Evolutionary conservation across 2,888 invertebrate species (phyloP), one percentile per base, ranked within the genome.

Genomic region (Eupithecia insigniata): DNA sequence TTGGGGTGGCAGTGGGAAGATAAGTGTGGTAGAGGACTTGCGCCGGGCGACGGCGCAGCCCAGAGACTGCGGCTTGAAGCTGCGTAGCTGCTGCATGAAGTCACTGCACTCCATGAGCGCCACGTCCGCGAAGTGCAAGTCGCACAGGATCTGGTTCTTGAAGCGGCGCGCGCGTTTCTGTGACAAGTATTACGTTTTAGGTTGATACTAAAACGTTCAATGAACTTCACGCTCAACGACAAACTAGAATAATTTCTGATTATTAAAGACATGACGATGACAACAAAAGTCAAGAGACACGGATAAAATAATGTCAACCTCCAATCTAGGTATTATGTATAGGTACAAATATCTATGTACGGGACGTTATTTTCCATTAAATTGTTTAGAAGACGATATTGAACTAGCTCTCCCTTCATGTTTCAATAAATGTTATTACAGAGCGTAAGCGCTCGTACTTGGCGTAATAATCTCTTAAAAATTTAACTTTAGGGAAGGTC

Each of bases 61-160:
- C 90, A 98, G 95, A 84, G 98, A 98, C 95, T 98, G 98, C 84
- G 98, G 98, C 95, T 98, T 98, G 95, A 98, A 98, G 95, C 98
- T 97, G 88, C 98, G 96, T 89, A 98, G 96, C 95, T 98, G 98
- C 95, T 98, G 98, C 98, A 98, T 98, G 95, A 98, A 98, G 96
- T 98, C 98, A 85, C 98, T 97, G 95, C 98, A 98, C 97, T 98
- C 98, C 98, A 98, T 98, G 91, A 98, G 97, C 92, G 98, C 97
- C 83, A 98, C 98, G 97, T 98, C 98, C 87, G 98, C 98, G 92
- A 98, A 98, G 95, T 98, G 98, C 92, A 98, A 95, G 94, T 98
- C 98, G 96, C 98, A 98, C 93, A 98, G 96, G 92, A 98, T 98
- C 91, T 98, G 98, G 95, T 98, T 98, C 95, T 96, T 96, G 95